These are phyloP conservation scores for Pandemis corylana DNA, from an alignment of 2,888 invertebrate genomes.

Conservation along the genomic window DNA sequence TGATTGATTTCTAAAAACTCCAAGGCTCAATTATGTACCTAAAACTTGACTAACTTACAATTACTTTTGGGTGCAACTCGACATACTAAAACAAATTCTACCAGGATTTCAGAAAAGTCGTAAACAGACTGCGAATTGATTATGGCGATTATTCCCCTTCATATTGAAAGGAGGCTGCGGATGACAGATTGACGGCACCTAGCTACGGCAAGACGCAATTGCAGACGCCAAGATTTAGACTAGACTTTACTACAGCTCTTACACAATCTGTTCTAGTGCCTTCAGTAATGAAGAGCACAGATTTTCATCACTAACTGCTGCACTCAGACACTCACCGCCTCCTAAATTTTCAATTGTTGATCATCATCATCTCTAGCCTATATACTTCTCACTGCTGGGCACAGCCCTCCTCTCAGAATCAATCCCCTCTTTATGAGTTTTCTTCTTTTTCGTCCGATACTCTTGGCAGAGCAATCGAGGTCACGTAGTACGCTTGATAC, in stretches of 20 bases:
- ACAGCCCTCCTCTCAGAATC: too few relatives aligned
- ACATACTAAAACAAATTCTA: background rate
- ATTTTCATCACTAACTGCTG: background rate
- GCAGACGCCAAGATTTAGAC: constrained; percentile 41
- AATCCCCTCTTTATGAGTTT: too few relatives aligned
- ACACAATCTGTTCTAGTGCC: background rate
- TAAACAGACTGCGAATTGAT: constrained; percentile 38
- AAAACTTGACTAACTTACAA: background rate
- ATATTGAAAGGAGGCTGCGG: constrained; percentile 44
- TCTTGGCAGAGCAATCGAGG: too few relatives aligned
- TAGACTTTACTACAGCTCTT: constrained; percentile 19
- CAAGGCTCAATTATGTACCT: too few relatives aligned
- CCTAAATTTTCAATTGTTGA: too few relatives aligned
- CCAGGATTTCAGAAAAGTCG: constrained; percentile 21
- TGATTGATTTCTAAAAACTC: too few relatives aligned
- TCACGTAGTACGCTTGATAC: too few relatives aligned
- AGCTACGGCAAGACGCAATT: constrained; percentile 48
- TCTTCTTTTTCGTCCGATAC: too few relatives aligned
- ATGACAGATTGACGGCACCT: constrained; percentile 55
- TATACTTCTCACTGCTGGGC: too few relatives aligned
- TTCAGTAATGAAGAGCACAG: background rate
- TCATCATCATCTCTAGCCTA: too few relatives aligned
- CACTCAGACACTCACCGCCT: background rate
- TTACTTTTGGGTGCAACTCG: background rate
- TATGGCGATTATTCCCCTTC: constrained; percentile 41